A percentile compares a stretch with the other conserved stretches of the same genome.
phyloP scores from a whole-genome alignment of 1,140 invertebrate genomes.

The Habropoda laboriosa region DNA sequence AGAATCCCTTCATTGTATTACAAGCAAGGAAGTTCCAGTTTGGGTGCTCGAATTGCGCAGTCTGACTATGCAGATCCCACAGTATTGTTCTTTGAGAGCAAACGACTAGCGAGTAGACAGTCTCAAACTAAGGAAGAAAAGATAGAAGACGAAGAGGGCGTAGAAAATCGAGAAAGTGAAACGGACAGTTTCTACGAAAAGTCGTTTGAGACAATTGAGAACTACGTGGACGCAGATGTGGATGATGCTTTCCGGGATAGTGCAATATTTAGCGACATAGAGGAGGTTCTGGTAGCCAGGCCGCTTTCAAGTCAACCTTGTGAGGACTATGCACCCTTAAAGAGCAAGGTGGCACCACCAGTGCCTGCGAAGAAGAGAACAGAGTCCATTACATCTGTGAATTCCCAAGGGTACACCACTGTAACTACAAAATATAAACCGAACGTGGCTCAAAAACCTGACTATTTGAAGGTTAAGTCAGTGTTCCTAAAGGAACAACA shows the following conservation, averaged over 20 bases:
- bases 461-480: conserved; percentile 64
- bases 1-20: conserved; percentile 80
- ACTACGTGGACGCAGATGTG: conserved; percentile 78
- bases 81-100: conserved; percentile 83
- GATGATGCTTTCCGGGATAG: conserved; percentile 90
- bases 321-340: conserved; percentile 39
- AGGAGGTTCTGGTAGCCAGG: conserved; percentile 76
- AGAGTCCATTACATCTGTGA: neutral
- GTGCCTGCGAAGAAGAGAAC: conserved; percentile 73
- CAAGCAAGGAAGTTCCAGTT: conserved; percentile 90
- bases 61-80: conserved; percentile 92
- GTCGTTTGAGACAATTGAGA: conserved; percentile 89
- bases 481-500: conserved; percentile 21
- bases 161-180: conserved; percentile 74
- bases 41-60: conserved; percentile 93
- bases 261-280: conserved; percentile 91
- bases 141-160: conserved; percentile 39
- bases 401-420: neutral
- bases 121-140: conserved; percentile 19
- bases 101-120: conserved; percentile 44
- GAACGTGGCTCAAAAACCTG: conserved; percentile 71
- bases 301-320: neutral
- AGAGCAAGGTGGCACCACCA: conserved; percentile 74
- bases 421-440: conserved; percentile 53
- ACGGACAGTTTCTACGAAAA: conserved; percentile 89